Conservation (phyloP, 1,140 invertebrate genomes). For the Polyergus mexicanus region DNA sequence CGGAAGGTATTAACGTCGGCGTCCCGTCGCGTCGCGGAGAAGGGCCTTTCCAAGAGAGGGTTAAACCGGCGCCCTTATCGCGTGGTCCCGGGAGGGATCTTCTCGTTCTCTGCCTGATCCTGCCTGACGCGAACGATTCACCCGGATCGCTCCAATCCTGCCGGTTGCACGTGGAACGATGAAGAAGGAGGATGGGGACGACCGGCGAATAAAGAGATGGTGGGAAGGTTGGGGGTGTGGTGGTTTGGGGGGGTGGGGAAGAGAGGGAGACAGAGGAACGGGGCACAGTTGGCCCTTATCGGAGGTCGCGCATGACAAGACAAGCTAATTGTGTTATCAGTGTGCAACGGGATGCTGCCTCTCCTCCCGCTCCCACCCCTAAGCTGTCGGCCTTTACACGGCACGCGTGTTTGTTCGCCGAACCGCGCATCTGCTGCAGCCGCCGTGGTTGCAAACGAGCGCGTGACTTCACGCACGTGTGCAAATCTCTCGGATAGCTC, state of each 20-base stretch:
- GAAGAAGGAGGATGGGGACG: conserved; percentile 44
- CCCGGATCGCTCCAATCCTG: conserved; percentile 40
- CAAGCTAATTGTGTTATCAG: conserved; percentile 82
- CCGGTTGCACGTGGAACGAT: conserved; percentile 44
- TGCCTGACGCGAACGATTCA: conserved; percentile 67
- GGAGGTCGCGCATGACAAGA: conserved; percentile 80
- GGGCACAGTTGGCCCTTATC: conserved; percentile 75
- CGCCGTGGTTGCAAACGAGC: not conserved
- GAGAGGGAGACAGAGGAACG: not conserved
- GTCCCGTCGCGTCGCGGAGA: conserved; percentile 26
- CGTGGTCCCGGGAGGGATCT: conserved; percentile 73
- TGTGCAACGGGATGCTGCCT: conserved; percentile 72
- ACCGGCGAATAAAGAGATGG: not conserved
- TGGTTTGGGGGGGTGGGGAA: no score
- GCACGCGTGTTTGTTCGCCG: conserved; percentile 46
- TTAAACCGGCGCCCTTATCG: conserved; percentile 80
- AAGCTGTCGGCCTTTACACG: conserved; percentile 39
- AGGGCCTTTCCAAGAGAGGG: conserved; percentile 76
- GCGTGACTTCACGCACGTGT: conserved; percentile 1
- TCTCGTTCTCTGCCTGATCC: conserved; percentile 73
- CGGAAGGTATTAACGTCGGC: conserved; percentile 82
- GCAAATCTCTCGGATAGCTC: conserved; percentile 10
- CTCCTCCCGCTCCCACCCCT: not conserved
- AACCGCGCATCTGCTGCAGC: conserved; percentile 11
- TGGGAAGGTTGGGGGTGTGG: no score